Conservation (phyloP, 2,797 vertebrate species). For the Mus spretus region DNA sequence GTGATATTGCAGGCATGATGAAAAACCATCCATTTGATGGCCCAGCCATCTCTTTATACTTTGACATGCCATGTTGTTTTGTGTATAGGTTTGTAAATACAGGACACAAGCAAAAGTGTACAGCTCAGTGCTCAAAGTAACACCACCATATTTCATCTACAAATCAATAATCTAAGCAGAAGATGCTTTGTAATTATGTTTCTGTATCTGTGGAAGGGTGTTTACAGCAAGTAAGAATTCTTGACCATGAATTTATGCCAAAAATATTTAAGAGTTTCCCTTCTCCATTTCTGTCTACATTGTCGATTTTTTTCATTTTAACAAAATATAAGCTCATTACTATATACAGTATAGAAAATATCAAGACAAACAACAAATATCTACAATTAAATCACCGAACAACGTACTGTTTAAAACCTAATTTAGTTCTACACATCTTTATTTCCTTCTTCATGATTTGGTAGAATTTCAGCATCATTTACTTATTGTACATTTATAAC, state of each 20-base stretch:
- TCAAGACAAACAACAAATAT: constrained; percentile 24
- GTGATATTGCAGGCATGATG: background rate
- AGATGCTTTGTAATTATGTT: background rate
- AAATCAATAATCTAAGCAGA: background rate
- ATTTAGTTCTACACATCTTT: background rate
- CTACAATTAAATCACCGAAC: background rate
- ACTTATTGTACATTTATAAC: constrained; percentile 6
- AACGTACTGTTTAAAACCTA: background rate
- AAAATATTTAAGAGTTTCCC: background rate
- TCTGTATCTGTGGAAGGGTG: background rate
- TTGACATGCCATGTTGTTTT: background rate
- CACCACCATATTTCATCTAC: background rate
- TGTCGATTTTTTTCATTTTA: constrained; percentile 34
- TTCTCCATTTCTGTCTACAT: background rate
- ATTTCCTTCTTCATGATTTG: background rate
- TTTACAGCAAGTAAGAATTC: constrained; percentile 24
- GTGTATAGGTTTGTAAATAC: background rate
- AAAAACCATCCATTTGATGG: constrained; percentile 18
- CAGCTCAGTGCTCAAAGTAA: background rate
- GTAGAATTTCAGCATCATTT: background rate
- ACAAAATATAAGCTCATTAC: background rate
- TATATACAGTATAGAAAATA: background rate
- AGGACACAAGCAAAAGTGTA: background rate
- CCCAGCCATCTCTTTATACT: background rate
- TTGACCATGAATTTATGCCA: background rate